Evolutionary conservation across 1,140 invertebrate species (phyloP).

Genomic region (Zaprionus davidi): DNA sequence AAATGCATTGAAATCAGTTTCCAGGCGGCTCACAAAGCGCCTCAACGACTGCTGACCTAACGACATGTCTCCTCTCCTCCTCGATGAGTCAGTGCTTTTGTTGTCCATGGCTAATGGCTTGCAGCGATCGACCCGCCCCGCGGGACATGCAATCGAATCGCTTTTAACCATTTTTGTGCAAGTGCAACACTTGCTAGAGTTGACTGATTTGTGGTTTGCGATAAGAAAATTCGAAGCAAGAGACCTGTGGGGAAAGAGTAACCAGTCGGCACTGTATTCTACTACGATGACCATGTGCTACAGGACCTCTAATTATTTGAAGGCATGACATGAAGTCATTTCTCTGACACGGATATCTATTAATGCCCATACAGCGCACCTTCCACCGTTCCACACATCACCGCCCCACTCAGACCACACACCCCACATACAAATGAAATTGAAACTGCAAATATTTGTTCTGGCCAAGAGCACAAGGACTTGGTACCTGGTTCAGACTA

Average conservation of each 20-base stretch:
- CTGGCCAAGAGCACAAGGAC: slow-evolving; percentile 57
- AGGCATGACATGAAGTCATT: slow-evolving; percentile 81
- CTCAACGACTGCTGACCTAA: slow-evolving; percentile 13
- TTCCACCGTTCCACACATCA: background rate
- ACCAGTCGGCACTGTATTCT: background rate
- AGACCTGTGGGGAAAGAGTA: background rate
- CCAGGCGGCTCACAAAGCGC: slow-evolving; percentile 25
- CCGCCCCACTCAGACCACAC: background rate
- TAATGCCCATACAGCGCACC: slow-evolving; percentile 36
- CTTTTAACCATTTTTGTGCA: slow-evolving; percentile 31
- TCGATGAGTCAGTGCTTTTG: slow-evolving; percentile 62
- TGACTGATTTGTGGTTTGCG: slow-evolving; percentile 44
- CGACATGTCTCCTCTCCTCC: background rate
- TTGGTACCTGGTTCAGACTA: slow-evolving; percentile 24
- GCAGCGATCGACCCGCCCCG: slow-evolving; percentile 8
- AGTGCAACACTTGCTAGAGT: slow-evolving; percentile 28
- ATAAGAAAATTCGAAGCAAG: slow-evolving; percentile 37
- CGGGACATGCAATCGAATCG: slow-evolving; percentile 43
- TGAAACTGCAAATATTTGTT: slow-evolving; percentile 81
- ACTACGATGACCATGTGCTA: background rate
- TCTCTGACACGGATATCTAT: slow-evolving; percentile 59
- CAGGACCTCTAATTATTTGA: slow-evolving; percentile 77
- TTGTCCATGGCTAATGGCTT: slow-evolving; percentile 50
- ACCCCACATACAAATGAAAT: slow-evolving; percentile 55
- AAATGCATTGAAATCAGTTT: slow-evolving; percentile 77